Evolutionary conservation across 2,797 vertebrate species (phyloP).

Genomic region (Mycteria americana): DNA sequence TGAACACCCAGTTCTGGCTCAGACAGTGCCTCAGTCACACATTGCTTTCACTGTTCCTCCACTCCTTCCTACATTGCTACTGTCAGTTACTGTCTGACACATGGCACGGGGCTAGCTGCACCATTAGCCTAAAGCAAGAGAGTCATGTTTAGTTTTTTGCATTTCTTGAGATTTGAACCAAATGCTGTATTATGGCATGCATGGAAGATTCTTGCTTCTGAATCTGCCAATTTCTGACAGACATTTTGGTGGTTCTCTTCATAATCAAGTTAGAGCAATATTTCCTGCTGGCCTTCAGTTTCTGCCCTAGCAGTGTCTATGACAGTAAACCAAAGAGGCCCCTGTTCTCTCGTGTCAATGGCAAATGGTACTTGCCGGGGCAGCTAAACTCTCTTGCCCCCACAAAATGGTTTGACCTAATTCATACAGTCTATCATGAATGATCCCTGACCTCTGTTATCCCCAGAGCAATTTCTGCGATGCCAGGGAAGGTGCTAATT

Average conservation of each 20-base stretch:
- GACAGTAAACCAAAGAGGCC: background rate
- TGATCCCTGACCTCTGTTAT: rapidly evolving
- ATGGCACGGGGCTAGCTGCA: background rate
- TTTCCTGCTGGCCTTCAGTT: background rate
- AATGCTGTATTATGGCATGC: background rate
- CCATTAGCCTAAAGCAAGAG: background rate
- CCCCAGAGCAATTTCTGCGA: background rate
- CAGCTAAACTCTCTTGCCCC: background rate
- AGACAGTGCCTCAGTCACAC: background rate
- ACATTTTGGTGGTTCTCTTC: background rate
- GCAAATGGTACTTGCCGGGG: background rate
- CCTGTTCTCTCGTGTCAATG: background rate
- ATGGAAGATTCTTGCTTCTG: background rate
- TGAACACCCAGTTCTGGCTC: background rate
- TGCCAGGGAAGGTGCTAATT: background rate
- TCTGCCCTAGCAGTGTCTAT: background rate
- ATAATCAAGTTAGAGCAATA: background rate
- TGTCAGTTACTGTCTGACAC: background rate
- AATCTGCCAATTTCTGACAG: background rate
- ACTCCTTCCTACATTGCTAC: background rate
- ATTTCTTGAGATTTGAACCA: background rate
- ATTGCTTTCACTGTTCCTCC: background rate
- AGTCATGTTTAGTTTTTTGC: background rate
- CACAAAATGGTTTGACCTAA: background rate
- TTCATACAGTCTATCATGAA: background rate